Conservation (phyloP, 2,888 invertebrate species). For the Erpobdella octoculata region DNA sequence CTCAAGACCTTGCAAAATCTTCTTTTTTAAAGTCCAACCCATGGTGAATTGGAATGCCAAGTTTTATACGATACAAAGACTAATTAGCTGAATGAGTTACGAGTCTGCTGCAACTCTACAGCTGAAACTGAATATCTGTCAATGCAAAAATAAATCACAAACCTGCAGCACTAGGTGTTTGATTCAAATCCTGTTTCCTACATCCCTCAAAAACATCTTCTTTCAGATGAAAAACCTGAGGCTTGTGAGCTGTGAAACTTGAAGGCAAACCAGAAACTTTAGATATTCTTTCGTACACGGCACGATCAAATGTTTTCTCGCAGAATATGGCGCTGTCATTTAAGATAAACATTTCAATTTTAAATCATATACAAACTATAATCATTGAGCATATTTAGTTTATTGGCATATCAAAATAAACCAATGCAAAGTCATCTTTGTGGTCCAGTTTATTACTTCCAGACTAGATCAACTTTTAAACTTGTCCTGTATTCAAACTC, state of each 20-base stretch:
- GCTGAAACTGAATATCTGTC: too few species aligned
- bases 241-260: not conserved
- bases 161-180: not conserved
- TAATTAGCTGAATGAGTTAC: too few species aligned
- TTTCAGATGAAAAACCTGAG: not conserved
- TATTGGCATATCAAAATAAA: too few species aligned
- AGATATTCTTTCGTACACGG: not conserved
- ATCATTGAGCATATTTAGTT: not conserved
- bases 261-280: not conserved
- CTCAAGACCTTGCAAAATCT: not conserved
- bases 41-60: too few species aligned
- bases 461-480: too few species aligned
- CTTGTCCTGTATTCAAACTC: too few species aligned
- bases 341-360: not conserved
- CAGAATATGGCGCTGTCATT: not conserved
- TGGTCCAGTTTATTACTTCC: too few species aligned
- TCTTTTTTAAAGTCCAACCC: not conserved
- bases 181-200: not conserved
- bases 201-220: not conserved
- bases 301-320: not conserved
- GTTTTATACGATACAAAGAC: not conserved
- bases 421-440: too few species aligned
- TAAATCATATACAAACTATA: not conserved
- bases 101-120: too few species aligned
- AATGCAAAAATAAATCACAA: not conserved